Conservation (phyloP, 2,888 invertebrate genomes). For the Frankliniella intonsa region DNA sequence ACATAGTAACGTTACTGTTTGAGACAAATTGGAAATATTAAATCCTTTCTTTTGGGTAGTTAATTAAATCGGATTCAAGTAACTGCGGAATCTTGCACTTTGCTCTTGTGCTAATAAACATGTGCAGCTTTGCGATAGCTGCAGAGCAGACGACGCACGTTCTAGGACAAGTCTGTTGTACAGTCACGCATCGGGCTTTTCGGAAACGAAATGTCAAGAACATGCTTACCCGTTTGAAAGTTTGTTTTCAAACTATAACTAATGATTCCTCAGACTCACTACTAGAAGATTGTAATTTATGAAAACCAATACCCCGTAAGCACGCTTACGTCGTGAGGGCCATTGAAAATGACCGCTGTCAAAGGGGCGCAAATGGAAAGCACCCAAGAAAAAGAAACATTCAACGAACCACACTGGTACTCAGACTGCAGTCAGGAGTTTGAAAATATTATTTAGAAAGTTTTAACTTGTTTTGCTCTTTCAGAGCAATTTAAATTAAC, state of each 20-base stretch:
- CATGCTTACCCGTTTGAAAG: neutral
- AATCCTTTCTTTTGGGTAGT: too few relatives aligned
- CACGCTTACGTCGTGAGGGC: neutral
- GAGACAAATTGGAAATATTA: too few relatives aligned
- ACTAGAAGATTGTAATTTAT: too few relatives aligned
- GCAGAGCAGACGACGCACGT: neutral
- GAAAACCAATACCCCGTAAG: too few relatives aligned
- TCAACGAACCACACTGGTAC: constrained; percentile 26
- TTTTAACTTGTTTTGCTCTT: constrained; percentile 1
- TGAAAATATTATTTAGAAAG: constrained; percentile 18
- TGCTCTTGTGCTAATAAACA: neutral
- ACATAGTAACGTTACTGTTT: too few relatives aligned
- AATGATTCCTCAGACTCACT: too few relatives aligned
- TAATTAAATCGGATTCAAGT: too few relatives aligned
- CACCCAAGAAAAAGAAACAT: constrained; percentile 22
- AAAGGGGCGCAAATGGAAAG: neutral
- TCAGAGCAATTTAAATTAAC: neutral
- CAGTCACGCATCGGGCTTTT: neutral
- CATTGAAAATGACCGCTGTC: neutral
- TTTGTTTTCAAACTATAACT: too few relatives aligned
- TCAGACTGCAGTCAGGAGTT: constrained; percentile 24
- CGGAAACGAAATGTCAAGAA: neutral
- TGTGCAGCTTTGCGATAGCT: neutral
- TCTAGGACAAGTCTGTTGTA: neutral
- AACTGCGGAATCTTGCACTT: neutral